Base-by-base conservation (phyloP, 2,888 invertebrate genomes). In the Mechanitis messenoides region DNA sequence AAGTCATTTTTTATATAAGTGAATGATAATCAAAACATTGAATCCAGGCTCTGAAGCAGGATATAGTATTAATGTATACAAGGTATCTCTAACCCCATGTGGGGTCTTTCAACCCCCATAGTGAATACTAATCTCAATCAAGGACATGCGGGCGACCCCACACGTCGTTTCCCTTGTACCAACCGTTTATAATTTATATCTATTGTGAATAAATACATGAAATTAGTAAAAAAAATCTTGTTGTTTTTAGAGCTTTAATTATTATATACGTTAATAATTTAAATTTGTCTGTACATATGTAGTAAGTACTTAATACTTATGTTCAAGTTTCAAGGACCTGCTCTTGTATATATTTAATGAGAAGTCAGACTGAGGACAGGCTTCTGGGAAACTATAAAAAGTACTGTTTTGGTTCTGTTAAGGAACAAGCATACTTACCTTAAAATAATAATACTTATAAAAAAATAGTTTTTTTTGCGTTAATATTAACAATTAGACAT, bases 91-190 rank as follows among this genome's bases (percentile, higher is more conserved):
- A 50, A 31, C 50, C 50, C 45, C 60, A 58, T 54, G 64, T 56
- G 63, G 45, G 64, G 64, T 60, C 64, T 47, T 54, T 38, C 20
- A 58, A 64, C 63, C 66, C 62, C 64, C 60, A 54, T 56, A 33
- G 50, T 28, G 50, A 50, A 50, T 50, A 50, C 50, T 31, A 50
- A 50, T 50, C 50, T 31, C 50, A 9, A 31, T 50, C 50, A 31
- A 50, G 50, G 50, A 31, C 57, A 77, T 77, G 75, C 76, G 77
- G 77, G 77, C 66, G 71, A 71, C 74, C 77, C 62, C 69, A 69
- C 69, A 64, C 67, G 53, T 7, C 5, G 56, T 56, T 69, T 69
- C 69, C 69, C 65, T 66, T 67, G 62, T 53, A 53, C 53, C 60
- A 59, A 60, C 5, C 31, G 31, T 50, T 9, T 31, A 31, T 31